A percentile compares a stretch with the other conserved stretches of the same genome.
phyloP scores from a whole-genome alignment of 2,113 vertebrate species.

The Atrichornis clamosus region DNA sequence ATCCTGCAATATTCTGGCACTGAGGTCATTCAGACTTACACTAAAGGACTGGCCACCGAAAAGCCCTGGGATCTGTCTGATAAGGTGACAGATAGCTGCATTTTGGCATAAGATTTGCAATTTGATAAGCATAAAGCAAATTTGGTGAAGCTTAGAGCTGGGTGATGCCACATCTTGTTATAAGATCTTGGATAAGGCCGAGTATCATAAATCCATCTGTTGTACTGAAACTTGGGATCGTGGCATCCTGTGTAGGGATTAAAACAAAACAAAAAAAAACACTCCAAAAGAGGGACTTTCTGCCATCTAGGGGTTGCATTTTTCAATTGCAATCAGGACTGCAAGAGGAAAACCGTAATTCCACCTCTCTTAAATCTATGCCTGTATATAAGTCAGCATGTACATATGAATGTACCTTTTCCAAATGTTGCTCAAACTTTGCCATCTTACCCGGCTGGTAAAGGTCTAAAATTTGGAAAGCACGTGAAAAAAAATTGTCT shows the following conservation, averaged over 20 bases:
- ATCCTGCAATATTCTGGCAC: not conserved
- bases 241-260: not conserved
- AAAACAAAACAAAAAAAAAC: not conserved
- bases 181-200: not conserved
- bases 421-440: not conserved
- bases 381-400: not conserved
- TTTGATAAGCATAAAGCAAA: not conserved
- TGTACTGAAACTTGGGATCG: not conserved
- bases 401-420: rapidly evolving
- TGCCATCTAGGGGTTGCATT: constrained; percentile 48
- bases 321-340: not conserved
- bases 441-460: not conserved
- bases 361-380: too few relatives aligned
- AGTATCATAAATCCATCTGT: not conserved
- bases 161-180: not conserved
- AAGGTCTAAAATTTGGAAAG: not conserved
- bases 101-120: not conserved
- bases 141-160: not conserved
- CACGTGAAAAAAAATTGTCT: not conserved
- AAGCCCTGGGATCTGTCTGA: not conserved
- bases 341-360: not conserved
- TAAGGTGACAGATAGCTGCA: not conserved
- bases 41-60: not conserved
- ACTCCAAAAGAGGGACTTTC: not conserved
- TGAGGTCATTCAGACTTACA: not conserved